phyloP scores from a whole-genome alignment of 2,113 vertebrate genomes.

The Alaudala cheleensis region DNA sequence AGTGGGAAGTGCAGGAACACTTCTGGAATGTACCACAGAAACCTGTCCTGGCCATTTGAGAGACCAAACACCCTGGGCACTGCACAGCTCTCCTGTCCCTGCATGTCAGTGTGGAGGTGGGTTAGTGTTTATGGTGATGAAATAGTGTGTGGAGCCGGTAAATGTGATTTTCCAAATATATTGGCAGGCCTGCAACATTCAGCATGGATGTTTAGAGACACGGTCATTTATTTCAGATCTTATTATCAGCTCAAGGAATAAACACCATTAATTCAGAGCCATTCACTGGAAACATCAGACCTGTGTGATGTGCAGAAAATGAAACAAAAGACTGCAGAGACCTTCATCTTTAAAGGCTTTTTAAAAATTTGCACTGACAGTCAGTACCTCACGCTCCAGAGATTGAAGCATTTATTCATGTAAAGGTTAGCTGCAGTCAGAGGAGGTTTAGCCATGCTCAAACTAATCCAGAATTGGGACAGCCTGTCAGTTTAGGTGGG shows the following conservation, averaged over 20 bases:
- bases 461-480: not conserved
- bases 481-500: not conserved
- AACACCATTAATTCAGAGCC: not conserved
- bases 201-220: not conserved
- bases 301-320: not conserved
- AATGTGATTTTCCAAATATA: not conserved
- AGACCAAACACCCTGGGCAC: not conserved
- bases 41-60: not conserved
- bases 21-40: not conserved
- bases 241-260: not conserved
- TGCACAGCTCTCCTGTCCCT: not conserved
- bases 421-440: not conserved
- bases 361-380: not conserved
- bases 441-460: not conserved
- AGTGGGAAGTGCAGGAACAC: not conserved
- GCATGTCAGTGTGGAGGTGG: not conserved
- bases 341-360: not conserved
- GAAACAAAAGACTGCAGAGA: not conserved
- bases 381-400: not conserved
- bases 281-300: not conserved
- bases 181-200: not conserved
- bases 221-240: not conserved
- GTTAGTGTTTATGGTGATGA: not conserved
- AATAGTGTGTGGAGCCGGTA: not conserved
- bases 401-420: not conserved